phyloP scores from a whole-genome alignment of 2,888 invertebrate genomes.

The Pseudanteris insignis region DNA sequence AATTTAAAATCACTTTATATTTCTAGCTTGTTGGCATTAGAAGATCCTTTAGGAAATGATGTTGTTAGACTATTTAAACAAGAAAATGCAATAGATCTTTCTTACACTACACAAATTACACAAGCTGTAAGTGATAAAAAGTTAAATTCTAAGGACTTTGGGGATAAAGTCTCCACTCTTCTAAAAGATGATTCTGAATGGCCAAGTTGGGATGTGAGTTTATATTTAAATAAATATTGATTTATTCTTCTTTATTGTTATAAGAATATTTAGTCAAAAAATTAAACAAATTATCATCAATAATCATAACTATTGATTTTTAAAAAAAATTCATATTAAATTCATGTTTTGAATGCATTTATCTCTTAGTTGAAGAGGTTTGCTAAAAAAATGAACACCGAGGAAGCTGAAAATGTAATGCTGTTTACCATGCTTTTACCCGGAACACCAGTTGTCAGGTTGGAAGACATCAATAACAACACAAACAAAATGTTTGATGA shows the following conservation, averaged over 20 bases:
- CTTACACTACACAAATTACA: conserved; percentile 54
- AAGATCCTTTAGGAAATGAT: conserved; percentile 56
- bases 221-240: background rate
- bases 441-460: conserved; percentile 75
- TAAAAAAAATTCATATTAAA: background rate
- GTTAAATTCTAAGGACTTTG: background rate
- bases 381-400: conserved; percentile 57
- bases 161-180: conserved; percentile 11
- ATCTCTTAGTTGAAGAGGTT: conserved; percentile 55
- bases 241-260: background rate
- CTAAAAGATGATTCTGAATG: conserved; percentile 57
- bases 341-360: too few species aligned
- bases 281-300: conserved; percentile 3
- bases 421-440: conserved; percentile 81
- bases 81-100: conserved; percentile 54
- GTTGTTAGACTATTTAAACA: conserved; percentile 55
- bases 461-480: conserved; percentile 55
- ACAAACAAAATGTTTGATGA: conserved; percentile 59
- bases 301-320: background rate
- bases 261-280: too few species aligned
- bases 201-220: conserved; percentile 69
- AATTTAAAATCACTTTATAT: conserved; percentile 1
- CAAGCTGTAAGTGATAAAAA: conserved; percentile 39
- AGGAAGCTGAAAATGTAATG: conserved; percentile 69
- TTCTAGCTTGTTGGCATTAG: conserved; percentile 56